Conservation (phyloP, 2,113 vertebrate genomes). For the Albula goreensis region DNA sequence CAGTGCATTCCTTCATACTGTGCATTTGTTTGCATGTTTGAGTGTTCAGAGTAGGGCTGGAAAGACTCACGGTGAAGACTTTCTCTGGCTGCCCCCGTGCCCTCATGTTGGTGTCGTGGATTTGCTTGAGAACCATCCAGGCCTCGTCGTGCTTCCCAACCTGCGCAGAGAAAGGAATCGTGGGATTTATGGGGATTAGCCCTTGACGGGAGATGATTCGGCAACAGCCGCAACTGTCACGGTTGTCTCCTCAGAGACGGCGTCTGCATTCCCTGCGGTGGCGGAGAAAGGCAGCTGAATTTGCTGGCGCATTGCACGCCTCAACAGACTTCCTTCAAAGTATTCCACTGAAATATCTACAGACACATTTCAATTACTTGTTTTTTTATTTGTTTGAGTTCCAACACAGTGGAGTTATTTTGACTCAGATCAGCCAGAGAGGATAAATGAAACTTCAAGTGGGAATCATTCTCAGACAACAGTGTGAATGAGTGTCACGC, state of each 20-base stretch:
- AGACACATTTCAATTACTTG: too few relatives aligned
- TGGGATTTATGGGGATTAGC: conserved; percentile 31
- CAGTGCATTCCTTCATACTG: background rate
- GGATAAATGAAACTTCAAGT: too few relatives aligned
- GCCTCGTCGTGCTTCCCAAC: conserved; percentile 97
- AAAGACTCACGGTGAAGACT: conserved; percentile 92
- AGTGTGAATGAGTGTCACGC: too few relatives aligned
- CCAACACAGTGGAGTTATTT: too few relatives aligned
- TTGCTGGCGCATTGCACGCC: too few relatives aligned
- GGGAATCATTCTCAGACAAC: too few relatives aligned
- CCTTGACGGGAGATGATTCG: background rate
- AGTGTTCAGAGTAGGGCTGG: conserved; percentile 38
- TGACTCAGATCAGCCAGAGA: too few relatives aligned
- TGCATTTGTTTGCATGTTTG: background rate
- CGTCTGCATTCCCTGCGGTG: too few relatives aligned
- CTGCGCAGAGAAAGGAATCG: conserved; percentile 63
- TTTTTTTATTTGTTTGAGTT: too few relatives aligned
- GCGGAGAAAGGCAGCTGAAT: too few relatives aligned
- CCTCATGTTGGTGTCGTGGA: conserved; percentile 98
- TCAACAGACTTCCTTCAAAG: too few relatives aligned
- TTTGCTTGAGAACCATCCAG: conserved; percentile 99
- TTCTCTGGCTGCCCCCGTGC: conserved; percentile 96
- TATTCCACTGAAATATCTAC: too few relatives aligned
- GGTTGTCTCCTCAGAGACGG: background rate
- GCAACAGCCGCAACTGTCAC: background rate